Base-by-base conservation (phyloP, 2,797 vertebrate genomes). In the Garrulus glandarius region DNA sequence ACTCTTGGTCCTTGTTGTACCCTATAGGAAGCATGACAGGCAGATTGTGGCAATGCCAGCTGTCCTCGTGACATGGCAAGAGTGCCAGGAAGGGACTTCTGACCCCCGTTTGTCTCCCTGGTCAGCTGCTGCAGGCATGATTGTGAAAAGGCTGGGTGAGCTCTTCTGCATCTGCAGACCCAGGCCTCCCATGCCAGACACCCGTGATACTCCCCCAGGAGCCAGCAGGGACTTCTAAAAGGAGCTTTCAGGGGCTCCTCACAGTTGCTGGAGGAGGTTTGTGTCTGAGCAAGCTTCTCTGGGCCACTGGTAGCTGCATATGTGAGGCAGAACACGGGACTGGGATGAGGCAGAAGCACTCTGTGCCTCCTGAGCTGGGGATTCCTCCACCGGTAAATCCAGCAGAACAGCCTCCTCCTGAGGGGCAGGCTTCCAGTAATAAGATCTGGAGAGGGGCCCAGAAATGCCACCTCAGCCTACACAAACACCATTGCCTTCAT, bases 341-440 rank as follows among this genome's bases (percentile, higher is more conserved):
- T 37, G 20, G 67, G 60, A 3, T 15, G 9, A 56, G 64, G 76
- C 49, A 77, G 71, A 3, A 84, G 46, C 15, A 21, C 65, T 71
- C 46, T 8, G 60, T 23, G 21, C 76, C 60, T 64, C 64, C 64
- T 15, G 37, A 21, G 39, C 44, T 49, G 69, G 18, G 83, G 61
- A 30, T 70, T 87, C 80, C 53, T 70, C 13, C 61, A 67, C 91
- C 0, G 5, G 80, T 57, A 64, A 71, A 86, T 92, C 86, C 84
- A 76, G 95, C 77, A 71, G 74, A 90, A 68, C 93, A 63, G 79
- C 87, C 56, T 93, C 41, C 78, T 95, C 92, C 91, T n/a, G 92
- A 75, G 91, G 11, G 75, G 22, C 84, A 53, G 80, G 84, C 70
- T 90, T 79, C 55, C 52, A 63, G 70, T 52, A 72, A 84, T 29